phyloP scores from a whole-genome alignment of 2,113 vertebrate species.

The Ramphastos sulfuratus region DNA sequence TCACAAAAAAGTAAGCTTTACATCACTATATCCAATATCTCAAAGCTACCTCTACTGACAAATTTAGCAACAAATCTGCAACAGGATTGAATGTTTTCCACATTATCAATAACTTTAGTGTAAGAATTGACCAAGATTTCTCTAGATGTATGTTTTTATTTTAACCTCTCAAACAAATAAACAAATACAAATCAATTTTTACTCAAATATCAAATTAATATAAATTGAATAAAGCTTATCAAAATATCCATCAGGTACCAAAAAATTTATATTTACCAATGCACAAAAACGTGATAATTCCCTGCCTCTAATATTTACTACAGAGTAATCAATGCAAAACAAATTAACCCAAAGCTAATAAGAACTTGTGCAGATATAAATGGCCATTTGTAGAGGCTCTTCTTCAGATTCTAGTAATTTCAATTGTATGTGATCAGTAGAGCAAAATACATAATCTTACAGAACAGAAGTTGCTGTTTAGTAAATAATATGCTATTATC shows the following conservation, averaged over 20 bases:
- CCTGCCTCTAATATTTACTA: background rate
- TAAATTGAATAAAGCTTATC: background rate
- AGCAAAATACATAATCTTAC: background rate
- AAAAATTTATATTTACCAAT: background rate
- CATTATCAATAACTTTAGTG: background rate
- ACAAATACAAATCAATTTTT: background rate
- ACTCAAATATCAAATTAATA: background rate
- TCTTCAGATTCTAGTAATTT: background rate
- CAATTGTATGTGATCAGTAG: background rate
- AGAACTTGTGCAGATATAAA: background rate
- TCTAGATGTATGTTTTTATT: background rate
- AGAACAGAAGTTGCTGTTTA: background rate
- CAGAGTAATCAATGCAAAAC: background rate
- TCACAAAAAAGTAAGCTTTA: background rate
- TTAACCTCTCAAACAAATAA: background rate
- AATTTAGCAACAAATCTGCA: background rate
- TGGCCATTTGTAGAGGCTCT: background rate
- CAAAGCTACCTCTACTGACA: background rate
- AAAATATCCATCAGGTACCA: background rate
- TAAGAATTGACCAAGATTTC: background rate
- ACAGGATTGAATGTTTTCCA: background rate
- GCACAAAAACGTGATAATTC: background rate
- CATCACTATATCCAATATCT: background rate
- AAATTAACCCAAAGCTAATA: background rate
- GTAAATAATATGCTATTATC: background rate